Evolutionary conservation across 2,888 invertebrate species (phyloP), one percentile per base, ranked within the genome.

Genomic region (Acanthosepion lycidas): DNA sequence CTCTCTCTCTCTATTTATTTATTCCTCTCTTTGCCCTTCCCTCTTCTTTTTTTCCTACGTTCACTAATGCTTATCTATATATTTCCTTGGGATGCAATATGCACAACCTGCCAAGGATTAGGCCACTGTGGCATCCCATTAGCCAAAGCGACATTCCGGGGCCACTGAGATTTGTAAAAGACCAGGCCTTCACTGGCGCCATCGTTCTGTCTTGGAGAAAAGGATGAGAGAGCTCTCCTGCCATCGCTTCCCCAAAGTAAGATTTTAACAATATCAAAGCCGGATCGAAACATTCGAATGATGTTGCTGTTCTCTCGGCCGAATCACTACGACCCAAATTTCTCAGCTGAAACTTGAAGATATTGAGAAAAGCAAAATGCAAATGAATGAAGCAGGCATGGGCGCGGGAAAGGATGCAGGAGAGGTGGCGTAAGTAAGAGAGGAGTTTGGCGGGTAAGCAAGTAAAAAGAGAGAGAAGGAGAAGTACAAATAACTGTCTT

Each of bases 111-210:
- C 28, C 48, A 93, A 33, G 49, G 93, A 53, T 93, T 53, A 59
- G 20, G n/a, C 93, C 93, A 20, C 53, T 53, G 33, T 33, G 93
- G 93, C 28, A 93, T 48, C 53, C 93, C 33, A 59, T 55, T 59
- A 93, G 59, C 53, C 93, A 93, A 93, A 55, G 53, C n/a, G 53
- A 93, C 93, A 53, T 93, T 55, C 48, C 53, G 53, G 93, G 59
- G 59, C 53, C 53, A 42, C n/a, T 12, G 93, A 51, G 59, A 93
- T 33, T 55, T 93, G 59, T 28, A 33, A 23, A 28, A 93, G 53
- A 93, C 53, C 59, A 51, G n/a, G 59, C 53, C 53, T 93, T 26
- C 93, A 23, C 51, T 93, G 51, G 51, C 55, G 51, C 53, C 53
- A 59, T 93, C 23, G 48, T 23, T 53, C 53, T 55, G 78, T 78